phyloP scores from a whole-genome alignment of 2,888 invertebrate species.

The Platycheirus albimanus region DNA sequence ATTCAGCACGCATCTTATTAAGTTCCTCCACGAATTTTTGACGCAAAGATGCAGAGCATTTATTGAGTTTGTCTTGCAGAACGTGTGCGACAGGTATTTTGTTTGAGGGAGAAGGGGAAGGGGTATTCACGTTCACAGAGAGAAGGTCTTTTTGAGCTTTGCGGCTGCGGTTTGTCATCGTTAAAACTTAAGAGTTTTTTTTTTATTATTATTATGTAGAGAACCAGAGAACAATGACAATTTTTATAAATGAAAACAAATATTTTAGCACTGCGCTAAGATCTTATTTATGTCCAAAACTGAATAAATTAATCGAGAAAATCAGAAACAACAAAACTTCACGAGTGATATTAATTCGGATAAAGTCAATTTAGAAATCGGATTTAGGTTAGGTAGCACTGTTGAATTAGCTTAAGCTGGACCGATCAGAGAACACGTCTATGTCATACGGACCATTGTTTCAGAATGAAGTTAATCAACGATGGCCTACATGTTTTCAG shows the following conservation, averaged over 20 bases:
- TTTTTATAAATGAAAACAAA: not conserved
- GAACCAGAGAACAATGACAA: not conserved
- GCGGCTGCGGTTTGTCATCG: not conserved
- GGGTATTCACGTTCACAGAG: not conserved
- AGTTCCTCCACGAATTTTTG: not conserved
- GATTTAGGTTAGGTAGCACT: not conserved
- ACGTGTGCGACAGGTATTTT: not conserved
- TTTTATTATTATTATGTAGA: too few species aligned
- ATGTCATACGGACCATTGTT: not conserved
- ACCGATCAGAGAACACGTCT: not conserved
- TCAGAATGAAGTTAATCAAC: too few species aligned
- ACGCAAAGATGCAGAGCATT: not conserved
- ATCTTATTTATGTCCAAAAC: too few species aligned
- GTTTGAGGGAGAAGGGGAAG: not conserved
- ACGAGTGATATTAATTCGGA: not conserved
- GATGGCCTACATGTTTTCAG: too few species aligned
- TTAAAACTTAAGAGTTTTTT: too few species aligned
- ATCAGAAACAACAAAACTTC: not conserved
- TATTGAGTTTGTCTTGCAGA: not conserved
- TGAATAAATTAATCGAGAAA: too few species aligned
- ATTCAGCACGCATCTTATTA: constrained; percentile 14
- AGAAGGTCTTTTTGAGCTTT: not conserved
- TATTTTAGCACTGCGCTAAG: too few species aligned
- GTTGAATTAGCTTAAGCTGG: not conserved
- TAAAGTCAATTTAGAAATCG: too few species aligned